A percentile compares a stretch with the other conserved stretches of the same genome.
phyloP scores from a whole-genome alignment of 1,140 invertebrate genomes.

The Drosophila nigromelanica region DNA sequence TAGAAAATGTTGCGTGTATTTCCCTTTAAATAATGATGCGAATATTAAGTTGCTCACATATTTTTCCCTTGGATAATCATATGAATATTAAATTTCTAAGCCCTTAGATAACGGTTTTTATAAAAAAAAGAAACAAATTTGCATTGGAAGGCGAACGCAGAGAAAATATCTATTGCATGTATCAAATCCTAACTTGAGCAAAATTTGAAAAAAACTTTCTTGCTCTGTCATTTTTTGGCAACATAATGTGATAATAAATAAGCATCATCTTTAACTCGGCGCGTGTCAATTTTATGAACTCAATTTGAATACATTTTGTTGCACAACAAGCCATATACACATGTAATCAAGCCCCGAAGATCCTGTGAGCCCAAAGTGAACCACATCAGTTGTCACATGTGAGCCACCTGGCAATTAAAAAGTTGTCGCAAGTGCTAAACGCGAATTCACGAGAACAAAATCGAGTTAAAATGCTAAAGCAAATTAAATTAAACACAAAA shows the following conservation, averaged over 20 bases:
- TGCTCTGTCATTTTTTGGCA: not conserved
- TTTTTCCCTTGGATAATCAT: no score
- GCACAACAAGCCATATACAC: not conserved
- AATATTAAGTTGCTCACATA: no score
- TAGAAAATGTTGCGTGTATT: no score
- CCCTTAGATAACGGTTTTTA: no score
- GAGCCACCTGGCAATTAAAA: conserved; percentile 69
- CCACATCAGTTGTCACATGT: conserved; percentile 33
- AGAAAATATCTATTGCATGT: no score
- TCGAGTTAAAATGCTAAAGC: conserved; percentile 64
- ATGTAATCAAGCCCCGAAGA: not conserved
- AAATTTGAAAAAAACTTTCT: no score
- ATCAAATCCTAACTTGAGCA: no score
- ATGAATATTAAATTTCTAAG: no score
- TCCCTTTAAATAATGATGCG: no score
- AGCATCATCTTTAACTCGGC: conserved; percentile 18
- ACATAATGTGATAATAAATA: not conserved
- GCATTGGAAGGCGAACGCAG: no score
- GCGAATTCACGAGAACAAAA: conserved; percentile 44
- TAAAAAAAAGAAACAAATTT: no score
- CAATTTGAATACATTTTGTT: conserved; percentile 8
- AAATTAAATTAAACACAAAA: conserved; percentile 72
- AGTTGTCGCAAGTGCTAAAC: conserved; percentile 63
- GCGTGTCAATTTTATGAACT: conserved; percentile 27
- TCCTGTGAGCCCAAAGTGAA: not conserved